phyloP scores from a whole-genome alignment of 2,797 vertebrate species.

The Sandelia bainsii region DNA sequence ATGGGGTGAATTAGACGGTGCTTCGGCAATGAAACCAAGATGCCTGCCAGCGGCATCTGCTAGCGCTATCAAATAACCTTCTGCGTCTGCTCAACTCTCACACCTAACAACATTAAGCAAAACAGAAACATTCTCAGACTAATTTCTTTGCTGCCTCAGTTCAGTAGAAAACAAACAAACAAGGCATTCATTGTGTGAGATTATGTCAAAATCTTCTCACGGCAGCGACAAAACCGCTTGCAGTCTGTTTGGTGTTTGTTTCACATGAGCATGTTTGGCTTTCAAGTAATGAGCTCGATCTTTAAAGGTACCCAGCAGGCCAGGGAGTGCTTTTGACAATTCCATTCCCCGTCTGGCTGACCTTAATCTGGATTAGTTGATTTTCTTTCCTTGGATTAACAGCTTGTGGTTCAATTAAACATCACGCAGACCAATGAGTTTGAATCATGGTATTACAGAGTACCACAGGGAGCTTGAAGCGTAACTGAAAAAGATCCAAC shows the following conservation, averaged over 20 bases:
- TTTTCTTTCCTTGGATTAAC: conserved; percentile 80
- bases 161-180: conserved; percentile 70
- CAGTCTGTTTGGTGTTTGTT: conserved; percentile 62
- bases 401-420: conserved; percentile 77
- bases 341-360: conserved; percentile 71
- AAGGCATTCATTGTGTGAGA: conserved; percentile 54
- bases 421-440: conserved; percentile 73
- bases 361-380: conserved; percentile 84
- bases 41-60: conserved; percentile 40
- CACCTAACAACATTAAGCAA: conserved; percentile 48
- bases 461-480: conserved; percentile 46
- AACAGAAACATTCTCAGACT: conserved; percentile 54
- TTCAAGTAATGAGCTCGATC: conserved; percentile 67
- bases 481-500: conserved; percentile 59
- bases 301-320: conserved; percentile 62
- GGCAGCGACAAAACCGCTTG: conserved; percentile 43
- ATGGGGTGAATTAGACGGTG: conserved; percentile 28
- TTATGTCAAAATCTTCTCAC: conserved; percentile 76
- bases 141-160: conserved; percentile 34
- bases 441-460: conserved; percentile 66
- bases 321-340: conserved; percentile 59
- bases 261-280: conserved; percentile 73
- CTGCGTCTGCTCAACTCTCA: conserved; percentile 29
- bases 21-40: conserved; percentile 36
- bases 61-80: conserved; percentile 42